Conservation (phyloP, 2,113 vertebrate genomes). For the Gymnobelideus leadbeateri region DNA sequence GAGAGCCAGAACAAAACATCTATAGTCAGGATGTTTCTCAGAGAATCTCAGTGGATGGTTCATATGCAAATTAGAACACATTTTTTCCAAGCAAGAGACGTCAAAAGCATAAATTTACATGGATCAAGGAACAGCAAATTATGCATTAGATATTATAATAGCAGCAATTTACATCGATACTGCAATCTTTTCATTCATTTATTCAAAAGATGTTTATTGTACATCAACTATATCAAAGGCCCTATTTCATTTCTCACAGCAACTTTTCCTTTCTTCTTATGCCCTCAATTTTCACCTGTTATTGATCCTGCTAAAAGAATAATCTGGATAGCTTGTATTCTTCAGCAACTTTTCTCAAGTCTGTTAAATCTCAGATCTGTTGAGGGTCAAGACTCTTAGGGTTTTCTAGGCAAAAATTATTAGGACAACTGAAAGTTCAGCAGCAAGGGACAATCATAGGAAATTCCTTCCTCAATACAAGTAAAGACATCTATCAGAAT, state of each 20-base stretch:
- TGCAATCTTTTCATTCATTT: not conserved
- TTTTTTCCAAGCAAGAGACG: conserved; percentile 16
- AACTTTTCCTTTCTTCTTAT: not conserved
- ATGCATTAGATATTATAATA: not conserved
- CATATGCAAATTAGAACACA: conserved; percentile 34
- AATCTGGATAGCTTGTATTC: not conserved
- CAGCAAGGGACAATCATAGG: not conserved
- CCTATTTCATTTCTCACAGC: not conserved
- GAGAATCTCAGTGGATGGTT: conserved; percentile 41
- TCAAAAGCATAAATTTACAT: conserved; percentile 9
- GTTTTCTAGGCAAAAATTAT: not conserved
- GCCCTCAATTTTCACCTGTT: not conserved
- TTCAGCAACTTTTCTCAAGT: not conserved
- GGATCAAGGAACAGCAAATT: conserved; percentile 42
- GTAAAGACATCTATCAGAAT: not conserved
- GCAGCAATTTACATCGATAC: conserved; percentile 9
- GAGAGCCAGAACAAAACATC: conserved; percentile 38
- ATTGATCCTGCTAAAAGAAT: not conserved
- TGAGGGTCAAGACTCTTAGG: not conserved
- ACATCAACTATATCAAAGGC: conserved; percentile 15
- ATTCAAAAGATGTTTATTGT: conserved; percentile 37
- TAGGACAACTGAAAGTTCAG: not conserved
- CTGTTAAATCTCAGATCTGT: not conserved
- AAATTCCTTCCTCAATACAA: not conserved
- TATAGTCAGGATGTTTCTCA: conserved; percentile 46